phyloP scores from a whole-genome alignment of 2,113 vertebrate genomes.

The Penelope pileata region DNA sequence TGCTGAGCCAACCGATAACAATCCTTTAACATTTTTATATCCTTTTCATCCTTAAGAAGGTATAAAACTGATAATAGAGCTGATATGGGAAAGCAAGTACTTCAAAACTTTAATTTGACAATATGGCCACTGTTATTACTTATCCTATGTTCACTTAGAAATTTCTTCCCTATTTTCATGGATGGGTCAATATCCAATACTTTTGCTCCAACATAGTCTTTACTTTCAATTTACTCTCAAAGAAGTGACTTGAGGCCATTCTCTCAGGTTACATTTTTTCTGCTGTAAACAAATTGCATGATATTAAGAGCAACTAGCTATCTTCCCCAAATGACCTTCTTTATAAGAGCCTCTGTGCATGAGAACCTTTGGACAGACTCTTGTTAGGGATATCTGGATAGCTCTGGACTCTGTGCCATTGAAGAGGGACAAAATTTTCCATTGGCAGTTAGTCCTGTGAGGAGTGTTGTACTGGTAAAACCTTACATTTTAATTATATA shows the following conservation, averaged over 20 bases:
- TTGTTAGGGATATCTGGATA: background rate
- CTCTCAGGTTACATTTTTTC: background rate
- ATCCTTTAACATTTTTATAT: background rate
- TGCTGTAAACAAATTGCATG: fast-evolving
- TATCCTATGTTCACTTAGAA: background rate
- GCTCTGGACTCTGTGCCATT: background rate
- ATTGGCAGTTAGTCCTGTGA: background rate
- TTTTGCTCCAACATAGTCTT: background rate
- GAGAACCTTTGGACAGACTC: background rate
- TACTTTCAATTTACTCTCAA: background rate
- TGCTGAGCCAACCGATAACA: no score
- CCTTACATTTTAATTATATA: background rate
- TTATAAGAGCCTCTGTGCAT: background rate
- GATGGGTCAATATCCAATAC: background rate
- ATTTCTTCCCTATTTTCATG: background rate
- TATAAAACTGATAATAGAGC: background rate
- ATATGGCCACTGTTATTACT: background rate
- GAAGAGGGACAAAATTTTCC: background rate
- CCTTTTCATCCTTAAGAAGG: background rate
- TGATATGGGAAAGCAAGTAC: background rate
- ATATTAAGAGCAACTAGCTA: background rate
- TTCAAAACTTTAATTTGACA: background rate
- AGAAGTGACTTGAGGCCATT: background rate
- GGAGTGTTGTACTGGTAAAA: background rate
- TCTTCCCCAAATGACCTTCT: background rate